These are phyloP conservation scores for Epizoanthus illoricatus DNA, from an alignment of 92 coral and sea anemone species.

Conservation along the genomic window DNA sequence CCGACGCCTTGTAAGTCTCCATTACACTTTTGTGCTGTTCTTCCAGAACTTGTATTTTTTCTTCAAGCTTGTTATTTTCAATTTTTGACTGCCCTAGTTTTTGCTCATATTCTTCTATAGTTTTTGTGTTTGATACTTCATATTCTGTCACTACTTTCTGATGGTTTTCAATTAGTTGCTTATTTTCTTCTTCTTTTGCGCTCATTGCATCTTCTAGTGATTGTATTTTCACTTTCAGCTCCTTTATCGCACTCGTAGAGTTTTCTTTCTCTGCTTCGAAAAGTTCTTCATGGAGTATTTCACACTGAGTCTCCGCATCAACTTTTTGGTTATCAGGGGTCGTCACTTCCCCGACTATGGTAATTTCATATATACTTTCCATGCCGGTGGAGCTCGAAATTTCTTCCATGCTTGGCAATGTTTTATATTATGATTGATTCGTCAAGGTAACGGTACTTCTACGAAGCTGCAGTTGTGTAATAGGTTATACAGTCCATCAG, in stretches of 20 bases:
- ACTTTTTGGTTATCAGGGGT: background rate
- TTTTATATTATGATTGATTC: background rate
- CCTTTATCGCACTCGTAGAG: background rate
- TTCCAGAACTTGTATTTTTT: constrained; percentile 37
- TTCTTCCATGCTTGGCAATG: background rate
- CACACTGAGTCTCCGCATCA: constrained; percentile 20
- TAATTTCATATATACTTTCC: background rate
- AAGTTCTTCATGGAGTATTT: background rate
- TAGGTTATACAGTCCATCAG: too few relatives aligned
- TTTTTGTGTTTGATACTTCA: constrained; percentile 57
- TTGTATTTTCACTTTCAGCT: background rate
- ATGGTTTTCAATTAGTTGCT: constrained; percentile 55
- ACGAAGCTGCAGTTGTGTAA: too few relatives aligned
- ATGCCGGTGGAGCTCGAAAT: background rate
- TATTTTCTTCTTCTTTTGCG: constrained; percentile 40
- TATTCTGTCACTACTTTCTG: constrained; percentile 56
- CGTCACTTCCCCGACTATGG: too few relatives aligned
- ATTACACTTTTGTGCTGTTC: constrained; percentile 48
- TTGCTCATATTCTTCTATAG: constrained; percentile 60
- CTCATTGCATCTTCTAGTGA: background rate
- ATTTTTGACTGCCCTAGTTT: constrained; percentile 39
- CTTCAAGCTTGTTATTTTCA: constrained; percentile 51
- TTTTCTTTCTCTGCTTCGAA: background rate
- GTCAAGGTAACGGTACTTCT: background rate
- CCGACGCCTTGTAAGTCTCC: constrained; percentile 59